Evolutionary conservation across 1,140 invertebrate species (phyloP).

Genomic region (Pomacea maculata): DNA sequence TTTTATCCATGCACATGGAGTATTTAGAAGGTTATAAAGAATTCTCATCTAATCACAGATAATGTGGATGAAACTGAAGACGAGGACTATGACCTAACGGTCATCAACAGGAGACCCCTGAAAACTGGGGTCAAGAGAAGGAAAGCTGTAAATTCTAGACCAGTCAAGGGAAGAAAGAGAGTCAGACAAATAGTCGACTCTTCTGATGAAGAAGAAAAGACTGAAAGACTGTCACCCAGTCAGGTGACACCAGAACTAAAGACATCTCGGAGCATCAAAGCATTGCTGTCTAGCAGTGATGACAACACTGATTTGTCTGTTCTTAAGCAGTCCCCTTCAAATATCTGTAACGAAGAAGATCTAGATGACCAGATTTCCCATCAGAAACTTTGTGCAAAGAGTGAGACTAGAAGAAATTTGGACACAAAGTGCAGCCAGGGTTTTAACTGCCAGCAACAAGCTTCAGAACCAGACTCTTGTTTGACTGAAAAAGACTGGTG

Average conservation of each 20-base stretch:
- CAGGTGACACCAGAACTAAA: background rate
- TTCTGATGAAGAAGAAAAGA: constrained; percentile 14
- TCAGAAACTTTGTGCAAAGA: background rate
- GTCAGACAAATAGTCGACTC: constrained; percentile 12
- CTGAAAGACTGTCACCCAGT: constrained; percentile 10
- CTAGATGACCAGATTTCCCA: background rate
- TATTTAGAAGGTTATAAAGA: background rate
- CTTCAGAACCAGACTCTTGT: background rate
- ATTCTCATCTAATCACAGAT: background rate
- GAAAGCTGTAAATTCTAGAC: background rate
- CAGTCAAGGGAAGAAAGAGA: constrained; percentile 16
- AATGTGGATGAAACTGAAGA: background rate
- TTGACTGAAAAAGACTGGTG: background rate
- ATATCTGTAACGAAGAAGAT: too few relatives aligned
- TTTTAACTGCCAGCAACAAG: background rate
- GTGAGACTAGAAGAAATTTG: background rate
- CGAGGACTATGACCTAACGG: background rate
- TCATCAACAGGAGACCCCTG: background rate
- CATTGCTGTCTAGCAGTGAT: constrained; percentile 17
- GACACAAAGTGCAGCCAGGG: background rate
- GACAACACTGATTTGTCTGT: background rate
- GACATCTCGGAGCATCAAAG: background rate
- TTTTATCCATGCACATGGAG: background rate
- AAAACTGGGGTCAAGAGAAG: background rate
- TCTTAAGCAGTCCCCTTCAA: background rate